Percentiles rank a stretch among this genome's conserved stretches.
These are phyloP conservation scores for Chaunax sp. DNA, from an alignment of 2,797 vertebrate species.

Conservation along the genomic window DNA sequence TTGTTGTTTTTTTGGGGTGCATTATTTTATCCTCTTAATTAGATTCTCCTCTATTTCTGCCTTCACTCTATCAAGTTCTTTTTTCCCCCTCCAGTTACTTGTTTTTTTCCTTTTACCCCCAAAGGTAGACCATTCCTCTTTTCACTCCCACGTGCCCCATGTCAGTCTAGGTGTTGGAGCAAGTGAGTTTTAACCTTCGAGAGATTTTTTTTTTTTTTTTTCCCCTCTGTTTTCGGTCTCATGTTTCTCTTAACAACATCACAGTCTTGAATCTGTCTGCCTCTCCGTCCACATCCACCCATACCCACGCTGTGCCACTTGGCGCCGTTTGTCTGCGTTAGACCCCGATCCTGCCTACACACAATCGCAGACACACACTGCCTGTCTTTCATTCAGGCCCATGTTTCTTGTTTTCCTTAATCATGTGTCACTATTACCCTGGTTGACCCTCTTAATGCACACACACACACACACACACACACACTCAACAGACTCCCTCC, in stretches of 20 bases:
- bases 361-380: conserved; percentile 63
- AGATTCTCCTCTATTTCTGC: too few species aligned
- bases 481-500: conserved; percentile 48
- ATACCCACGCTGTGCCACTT: conserved; percentile 55
- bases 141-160: background rate
- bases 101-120: background rate
- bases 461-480: conserved; percentile 39
- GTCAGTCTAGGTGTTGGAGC: background rate
- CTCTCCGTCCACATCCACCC: conserved; percentile 58
- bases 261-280: conserved; percentile 43
- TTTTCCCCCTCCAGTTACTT: too few species aligned
- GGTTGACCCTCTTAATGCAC: conserved; percentile 68
- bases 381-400: conserved; percentile 65
- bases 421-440: conserved; percentile 73
- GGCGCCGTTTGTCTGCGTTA: conserved; percentile 60
- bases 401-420: conserved; percentile 69
- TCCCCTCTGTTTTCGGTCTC: conserved; percentile 24
- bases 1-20: too few species aligned
- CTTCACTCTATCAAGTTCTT: too few species aligned
- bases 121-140: background rate
- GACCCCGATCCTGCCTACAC: conserved; percentile 62
- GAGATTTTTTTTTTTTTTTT: conserved; percentile 1
- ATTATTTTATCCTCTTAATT: too few species aligned
- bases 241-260: conserved; percentile 59
- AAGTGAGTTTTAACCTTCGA: background rate